Evolutionary conservation across 2,113 vertebrate species (phyloP).

Genomic region (Gasterosteus aculeatus): DNA sequence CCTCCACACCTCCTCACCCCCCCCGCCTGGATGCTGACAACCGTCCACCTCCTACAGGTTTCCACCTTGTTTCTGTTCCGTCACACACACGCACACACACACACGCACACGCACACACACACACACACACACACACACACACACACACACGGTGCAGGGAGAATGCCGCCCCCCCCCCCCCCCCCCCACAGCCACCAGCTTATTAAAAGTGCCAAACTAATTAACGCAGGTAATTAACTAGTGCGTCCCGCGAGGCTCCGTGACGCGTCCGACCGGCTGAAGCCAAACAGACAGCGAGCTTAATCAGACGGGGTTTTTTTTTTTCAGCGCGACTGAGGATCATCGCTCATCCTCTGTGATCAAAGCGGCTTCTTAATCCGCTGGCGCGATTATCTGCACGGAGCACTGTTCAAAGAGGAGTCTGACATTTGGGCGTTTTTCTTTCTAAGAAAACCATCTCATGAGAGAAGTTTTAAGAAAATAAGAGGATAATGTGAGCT

Average conservation of each 20-base stretch:
- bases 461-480: conserved; percentile 3
- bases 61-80: conserved; percentile 5
- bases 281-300: conserved; percentile 60
- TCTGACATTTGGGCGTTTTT: conserved; percentile 1
- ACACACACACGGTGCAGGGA: conserved; percentile 2
- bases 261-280: conserved; percentile 42
- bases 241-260: conserved; percentile 63
- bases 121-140: no score
- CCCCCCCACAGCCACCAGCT: conserved; percentile 41
- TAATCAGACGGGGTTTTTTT: conserved; percentile 55
- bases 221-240: conserved; percentile 78
- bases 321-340: conserved; percentile 56
- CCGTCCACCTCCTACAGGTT: neutral
- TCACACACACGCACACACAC: conserved; percentile 4
- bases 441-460: conserved; percentile 34
- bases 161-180: conserved; percentile 50
- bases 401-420: conserved; percentile 18
- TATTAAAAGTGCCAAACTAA: conserved; percentile 73
- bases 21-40: neutral
- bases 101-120: neutral
- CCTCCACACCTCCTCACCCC: conserved; percentile 40
- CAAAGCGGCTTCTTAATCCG: conserved; percentile 61
- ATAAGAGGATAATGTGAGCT: conserved; percentile 24
- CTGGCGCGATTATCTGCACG: conserved; percentile 18
- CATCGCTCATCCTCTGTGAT: conserved; percentile 57